Evolutionary conservation across 2,888 invertebrate species (phyloP).

Genomic region (Chaetoderma sp.): DNA sequence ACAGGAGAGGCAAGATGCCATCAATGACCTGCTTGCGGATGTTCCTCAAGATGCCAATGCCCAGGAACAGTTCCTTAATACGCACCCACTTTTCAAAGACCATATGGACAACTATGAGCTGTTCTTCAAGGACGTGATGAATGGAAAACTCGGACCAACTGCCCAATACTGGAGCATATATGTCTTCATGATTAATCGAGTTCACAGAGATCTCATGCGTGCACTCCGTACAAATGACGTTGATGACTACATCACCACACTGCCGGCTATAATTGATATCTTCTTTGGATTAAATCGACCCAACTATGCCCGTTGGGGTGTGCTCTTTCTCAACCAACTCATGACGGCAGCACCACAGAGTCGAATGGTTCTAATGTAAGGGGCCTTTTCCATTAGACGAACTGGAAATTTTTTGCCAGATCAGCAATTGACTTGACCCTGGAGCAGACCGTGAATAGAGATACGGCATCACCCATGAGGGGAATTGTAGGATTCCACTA

Average conservation of each 20-base stretch:
- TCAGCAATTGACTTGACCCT: slow-evolving; percentile 24
- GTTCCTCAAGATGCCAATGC: background rate
- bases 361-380: slow-evolving; percentile 8
- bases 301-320: slow-evolving; percentile 23
- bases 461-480: slow-evolving; percentile 21
- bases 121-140: slow-evolving; percentile 9
- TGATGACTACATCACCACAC: slow-evolving; percentile 7
- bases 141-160: slow-evolving; percentile 13
- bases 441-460: slow-evolving; percentile 27
- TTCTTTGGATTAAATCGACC: slow-evolving; percentile 25
- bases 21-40: background rate
- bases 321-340: slow-evolving; percentile 18
- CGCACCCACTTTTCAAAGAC: background rate
- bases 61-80: background rate
- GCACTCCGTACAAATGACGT: slow-evolving; percentile 19
- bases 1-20: slow-evolving; percentile 1
- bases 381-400: slow-evolving; percentile 24
- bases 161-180: slow-evolving; percentile 23
- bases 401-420: slow-evolving; percentile 11
- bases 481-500: slow-evolving; percentile 20
- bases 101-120: background rate
- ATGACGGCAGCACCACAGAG: slow-evolving; percentile 6
- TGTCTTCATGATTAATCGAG: slow-evolving; percentile 23
- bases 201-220: slow-evolving; percentile 16
- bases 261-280: slow-evolving; percentile 10